These are phyloP conservation scores for Mythimna ferrago DNA, from an alignment of 2,888 invertebrate species.

Conservation along the genomic window DNA sequence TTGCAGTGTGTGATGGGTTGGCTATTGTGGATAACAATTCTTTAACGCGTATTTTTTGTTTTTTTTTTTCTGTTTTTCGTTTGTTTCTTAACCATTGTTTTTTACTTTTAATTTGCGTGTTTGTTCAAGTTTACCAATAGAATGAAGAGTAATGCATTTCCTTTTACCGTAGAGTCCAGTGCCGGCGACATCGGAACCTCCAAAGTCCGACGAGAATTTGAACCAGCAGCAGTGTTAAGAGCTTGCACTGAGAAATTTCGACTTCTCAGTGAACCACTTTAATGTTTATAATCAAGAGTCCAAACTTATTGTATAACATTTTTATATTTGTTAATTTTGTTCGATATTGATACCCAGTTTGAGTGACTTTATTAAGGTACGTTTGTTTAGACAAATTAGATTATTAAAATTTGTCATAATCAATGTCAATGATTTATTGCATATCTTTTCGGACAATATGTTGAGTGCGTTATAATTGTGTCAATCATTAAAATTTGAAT, in stretches of 20 bases:
- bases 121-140: background rate
- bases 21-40: slow-evolving; percentile 65
- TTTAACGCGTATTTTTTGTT: slow-evolving; percentile 58
- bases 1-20: slow-evolving; percentile 61
- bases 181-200: slow-evolving; percentile 91
- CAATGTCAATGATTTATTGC: slow-evolving; percentile 76
- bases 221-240: slow-evolving; percentile 92
- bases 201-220: slow-evolving; percentile 94
- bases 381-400: slow-evolving; percentile 64
- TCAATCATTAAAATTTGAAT: slow-evolving; percentile 56
- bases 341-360: slow-evolving; percentile 73
- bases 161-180: slow-evolving; percentile 92
- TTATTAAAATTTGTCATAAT: slow-evolving; percentile 57
- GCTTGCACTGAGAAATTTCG: slow-evolving; percentile 59
- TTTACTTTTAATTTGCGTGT: slow-evolving; percentile 54
- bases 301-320: slow-evolving; percentile 79
- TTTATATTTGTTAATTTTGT: slow-evolving; percentile 76
- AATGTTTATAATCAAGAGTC: slow-evolving; percentile 78
- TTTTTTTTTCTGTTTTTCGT: slow-evolving; percentile 64
- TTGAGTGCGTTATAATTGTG: slow-evolving; percentile 65
- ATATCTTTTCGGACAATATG: slow-evolving; percentile 80
- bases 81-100: slow-evolving; percentile 64
- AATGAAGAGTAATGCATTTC: slow-evolving; percentile 54
- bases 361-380: slow-evolving; percentile 69
- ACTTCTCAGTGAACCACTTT: slow-evolving; percentile 69